A percentile compares a stretch with the other conserved stretches of the same genome.
phyloP scores from a whole-genome alignment of 2,113 vertebrate genomes.

The Thunnus maccoyii region DNA sequence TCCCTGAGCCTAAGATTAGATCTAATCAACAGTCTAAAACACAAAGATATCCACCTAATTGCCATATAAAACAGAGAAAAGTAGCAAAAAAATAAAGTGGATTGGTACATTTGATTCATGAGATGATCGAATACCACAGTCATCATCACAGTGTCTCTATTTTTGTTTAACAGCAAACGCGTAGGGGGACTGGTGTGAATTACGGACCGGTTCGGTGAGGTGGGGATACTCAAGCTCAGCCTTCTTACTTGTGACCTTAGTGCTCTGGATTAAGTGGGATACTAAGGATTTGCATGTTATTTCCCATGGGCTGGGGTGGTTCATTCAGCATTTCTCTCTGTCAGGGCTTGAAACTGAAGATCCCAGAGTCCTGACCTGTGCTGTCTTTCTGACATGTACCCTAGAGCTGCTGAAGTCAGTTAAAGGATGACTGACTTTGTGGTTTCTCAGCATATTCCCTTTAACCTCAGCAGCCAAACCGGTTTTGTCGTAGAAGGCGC shows the following conservation, averaged over 20 bases:
- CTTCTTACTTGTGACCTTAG: constrained; percentile 25
- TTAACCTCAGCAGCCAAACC: constrained; percentile 32
- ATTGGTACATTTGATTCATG: neutral
- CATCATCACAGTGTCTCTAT: neutral
- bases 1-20: no score
- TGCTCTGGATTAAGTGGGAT: constrained; percentile 30
- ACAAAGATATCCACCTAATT: no score
- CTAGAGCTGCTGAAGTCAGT: neutral
- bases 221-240: constrained; percentile 7
- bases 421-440: constrained; percentile 1
- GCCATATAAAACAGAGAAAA: no score
- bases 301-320: neutral
- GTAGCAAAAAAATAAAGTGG: no score
- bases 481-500: constrained; percentile 13
- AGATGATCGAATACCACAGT: neutral
- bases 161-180: constrained; percentile 23
- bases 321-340: neutral
- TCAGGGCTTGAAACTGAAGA: neutral
- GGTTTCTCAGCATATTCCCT: constrained; percentile 14
- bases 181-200: constrained; percentile 19
- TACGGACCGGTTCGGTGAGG: constrained; percentile 6
- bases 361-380: neutral
- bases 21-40: no score
- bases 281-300: constrained; percentile 35
- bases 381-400: constrained; percentile 9